Conservation (phyloP, 1,140 invertebrate species). For the Lasioglossum baleicum region DNA sequence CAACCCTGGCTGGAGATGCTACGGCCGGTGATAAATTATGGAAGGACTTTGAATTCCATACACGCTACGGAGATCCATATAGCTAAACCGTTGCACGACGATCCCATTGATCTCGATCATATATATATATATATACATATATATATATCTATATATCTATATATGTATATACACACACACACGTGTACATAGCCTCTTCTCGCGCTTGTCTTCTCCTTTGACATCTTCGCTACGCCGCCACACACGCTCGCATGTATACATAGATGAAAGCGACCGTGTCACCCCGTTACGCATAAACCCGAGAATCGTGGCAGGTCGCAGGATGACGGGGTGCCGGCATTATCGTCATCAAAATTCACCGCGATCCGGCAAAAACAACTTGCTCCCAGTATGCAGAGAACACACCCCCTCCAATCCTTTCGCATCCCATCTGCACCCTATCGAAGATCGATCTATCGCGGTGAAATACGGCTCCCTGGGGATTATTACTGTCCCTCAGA, state of each 20-base stretch:
- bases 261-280: conserved; percentile 45
- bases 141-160: neutral
- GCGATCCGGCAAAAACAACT: conserved; percentile 1
- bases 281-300: conserved; percentile 29
- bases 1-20: conserved; percentile 37
- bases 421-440: neutral
- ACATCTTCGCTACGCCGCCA: conserved; percentile 8
- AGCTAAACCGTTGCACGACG: conserved; percentile 48
- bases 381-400: neutral
- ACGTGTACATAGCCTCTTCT: neutral
- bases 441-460: neutral
- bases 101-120: conserved; percentile 57
- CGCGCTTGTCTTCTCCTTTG: conserved; percentile 28
- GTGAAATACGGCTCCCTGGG: conserved; percentile 3
- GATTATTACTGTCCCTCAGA: neutral
- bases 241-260: conserved; percentile 12
- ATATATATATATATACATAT: neutral
- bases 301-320: neutral
- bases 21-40: conserved; percentile 59
- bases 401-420: neutral
- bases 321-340: neutral
- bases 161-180: no score
- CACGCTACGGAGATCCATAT: conserved; percentile 38
- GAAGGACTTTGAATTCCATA: conserved; percentile 63
- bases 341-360: conserved; percentile 25